Percentiles rank a stretch among this genome's conserved stretches.
phyloP scores from a whole-genome alignment of 2,113 vertebrate species.

The Marmota flaviventris region DNA sequence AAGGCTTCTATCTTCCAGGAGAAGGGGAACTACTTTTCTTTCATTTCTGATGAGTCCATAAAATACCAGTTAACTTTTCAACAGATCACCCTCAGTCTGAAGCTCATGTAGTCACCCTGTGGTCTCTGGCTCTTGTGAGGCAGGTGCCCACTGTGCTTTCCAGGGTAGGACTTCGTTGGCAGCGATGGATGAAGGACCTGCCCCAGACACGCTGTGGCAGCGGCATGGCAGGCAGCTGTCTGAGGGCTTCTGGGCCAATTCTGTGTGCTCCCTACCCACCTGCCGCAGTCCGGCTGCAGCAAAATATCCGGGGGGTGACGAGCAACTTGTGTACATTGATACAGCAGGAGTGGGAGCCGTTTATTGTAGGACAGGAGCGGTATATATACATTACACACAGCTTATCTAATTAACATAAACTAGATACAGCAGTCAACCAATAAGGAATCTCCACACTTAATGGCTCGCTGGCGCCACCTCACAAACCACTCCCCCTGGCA shows the following conservation, averaged over 20 bases:
- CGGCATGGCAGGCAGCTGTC: background rate
- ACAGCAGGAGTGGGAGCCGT: too few species aligned
- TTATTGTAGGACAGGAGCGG: too few species aligned
- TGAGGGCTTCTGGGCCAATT: background rate
- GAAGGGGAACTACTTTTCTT: background rate
- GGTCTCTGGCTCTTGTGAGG: background rate
- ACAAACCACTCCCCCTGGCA: too few species aligned
- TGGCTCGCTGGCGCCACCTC: too few species aligned
- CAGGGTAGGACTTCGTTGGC: background rate
- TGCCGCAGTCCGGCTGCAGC: too few species aligned
- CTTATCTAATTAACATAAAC: too few species aligned
- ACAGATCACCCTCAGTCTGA: background rate
- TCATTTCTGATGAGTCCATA: conserved; percentile 15
- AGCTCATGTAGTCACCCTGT: background rate
- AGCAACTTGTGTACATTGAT: too few species aligned
- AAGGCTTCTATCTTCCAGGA: background rate
- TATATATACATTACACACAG: too few species aligned
- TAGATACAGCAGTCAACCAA: too few species aligned
- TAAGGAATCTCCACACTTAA: too few species aligned
- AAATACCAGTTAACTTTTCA: conserved; percentile 26
- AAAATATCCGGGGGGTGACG: too few species aligned
- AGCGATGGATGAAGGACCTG: background rate
- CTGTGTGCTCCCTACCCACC: background rate
- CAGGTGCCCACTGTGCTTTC: background rate
- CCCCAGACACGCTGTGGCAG: rapidly evolving